Base-by-base conservation (phyloP, 2,797 vertebrate genomes). In the Neostethus bicornis region DNA sequence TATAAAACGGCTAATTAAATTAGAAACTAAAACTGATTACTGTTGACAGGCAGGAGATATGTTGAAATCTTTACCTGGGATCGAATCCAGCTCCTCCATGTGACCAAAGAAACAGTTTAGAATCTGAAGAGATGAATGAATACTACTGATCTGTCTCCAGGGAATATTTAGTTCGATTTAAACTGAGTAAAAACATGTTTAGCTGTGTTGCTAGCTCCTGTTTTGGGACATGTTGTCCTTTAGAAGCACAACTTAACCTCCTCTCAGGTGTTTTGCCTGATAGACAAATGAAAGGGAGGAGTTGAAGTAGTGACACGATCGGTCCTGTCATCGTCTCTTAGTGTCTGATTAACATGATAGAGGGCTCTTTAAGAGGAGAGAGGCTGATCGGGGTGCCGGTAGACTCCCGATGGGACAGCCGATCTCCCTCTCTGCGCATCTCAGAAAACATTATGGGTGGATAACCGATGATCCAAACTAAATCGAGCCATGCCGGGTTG, bases 351-450 rank as follows among this genome's bases (percentile, higher is more conserved):
- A 7, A 28, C 28, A 12, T 19, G 3, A n/a, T 37, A 7, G 58
- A 32, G 79, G 82, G 52, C 83, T 63, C 85, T 87, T 89, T 89
- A 87, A 89, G 82, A 72, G 42, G 5, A 31, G 38, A 46, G 66
- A 45, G 83, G 77, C 84, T 77, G 77, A 80, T 85, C 71, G 28
- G 19, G 41, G 25, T n/a, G 26, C 54, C 12, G 42, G 26, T 58
- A 4, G 1, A 21, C 62, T 20, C 46, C 66, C 60, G 42, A 51
- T 7, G 31, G 50, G 25, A 39, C 51, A 2, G 38, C 28, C 12
- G 29, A n/a, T 16, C 38, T 2, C 46, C 2, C 11, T 6, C 17
- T 1, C 14, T 0, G 14, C n/a, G 46, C 61, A 23, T 55, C 38
- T 21, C 32, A 1, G 50, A 37, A 0, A 14, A 7, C 11, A 12